These are phyloP conservation scores for Anguilla obscura DNA, from an alignment of 2,797 vertebrate genomes.

Conservation along the genomic window DNA sequence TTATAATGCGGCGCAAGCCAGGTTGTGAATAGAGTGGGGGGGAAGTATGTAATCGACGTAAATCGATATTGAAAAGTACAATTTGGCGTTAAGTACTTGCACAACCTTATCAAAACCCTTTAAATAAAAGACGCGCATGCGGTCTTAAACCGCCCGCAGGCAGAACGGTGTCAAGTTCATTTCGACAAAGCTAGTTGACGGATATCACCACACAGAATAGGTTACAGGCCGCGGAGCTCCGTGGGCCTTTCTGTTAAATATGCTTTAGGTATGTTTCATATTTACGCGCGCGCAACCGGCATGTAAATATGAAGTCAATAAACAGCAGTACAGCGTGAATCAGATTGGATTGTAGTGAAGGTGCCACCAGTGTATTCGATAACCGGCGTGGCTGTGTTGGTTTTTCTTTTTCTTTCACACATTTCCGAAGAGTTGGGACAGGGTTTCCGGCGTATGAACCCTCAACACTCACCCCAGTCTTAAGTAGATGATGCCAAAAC, in stretches of 20 bases:
- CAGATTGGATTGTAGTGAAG: background rate
- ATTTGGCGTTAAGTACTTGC: background rate
- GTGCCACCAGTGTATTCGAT: background rate
- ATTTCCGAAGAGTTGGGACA: background rate
- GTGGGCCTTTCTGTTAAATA: background rate
- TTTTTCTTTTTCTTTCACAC: background rate
- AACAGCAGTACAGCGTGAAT: background rate
- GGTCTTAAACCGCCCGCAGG: conserved; percentile 40
- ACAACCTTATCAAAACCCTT: conserved; percentile 28
- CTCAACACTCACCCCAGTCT: conserved; percentile 88
- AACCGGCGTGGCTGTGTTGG: background rate
- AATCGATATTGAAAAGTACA: background rate
- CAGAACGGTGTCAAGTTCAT: conserved; percentile 66
- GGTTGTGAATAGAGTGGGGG: conserved; percentile 51
- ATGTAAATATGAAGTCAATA: background rate
- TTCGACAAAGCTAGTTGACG: conserved; percentile 72
- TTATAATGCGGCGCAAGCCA: conserved; percentile 53
- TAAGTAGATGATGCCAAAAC: conserved; percentile 95
- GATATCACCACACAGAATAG: conserved; percentile 54
- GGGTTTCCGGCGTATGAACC: background rate
- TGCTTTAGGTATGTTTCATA: background rate
- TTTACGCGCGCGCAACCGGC: background rate
- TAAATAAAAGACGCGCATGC: conserved; percentile 43
- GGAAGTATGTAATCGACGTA: conserved; percentile 26
- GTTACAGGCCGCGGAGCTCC: conserved; percentile 19